Percentiles rank a stretch among this genome's conserved stretches.
Conservation (phyloP, 2,797 vertebrate species). For the Bucorvus abyssinicus region DNA sequence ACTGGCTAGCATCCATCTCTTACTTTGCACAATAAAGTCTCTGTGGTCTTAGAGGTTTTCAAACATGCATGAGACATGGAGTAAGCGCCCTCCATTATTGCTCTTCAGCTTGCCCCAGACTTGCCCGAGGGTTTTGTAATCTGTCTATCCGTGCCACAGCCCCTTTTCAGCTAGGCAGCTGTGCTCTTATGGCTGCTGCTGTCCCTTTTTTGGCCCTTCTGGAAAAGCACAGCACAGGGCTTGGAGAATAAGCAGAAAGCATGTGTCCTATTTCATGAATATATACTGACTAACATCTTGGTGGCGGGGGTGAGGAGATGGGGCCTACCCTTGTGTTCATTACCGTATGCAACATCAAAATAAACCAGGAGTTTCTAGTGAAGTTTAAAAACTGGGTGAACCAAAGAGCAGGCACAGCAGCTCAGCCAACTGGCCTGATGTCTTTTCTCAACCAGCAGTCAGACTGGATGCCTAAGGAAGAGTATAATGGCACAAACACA, state of each 20-base stretch:
- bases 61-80: not conserved
- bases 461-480: not conserved
- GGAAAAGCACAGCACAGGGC: not conserved
- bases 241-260: not conserved
- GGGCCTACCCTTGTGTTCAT: not conserved
- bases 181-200: not conserved
- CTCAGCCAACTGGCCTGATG: not conserved
- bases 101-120: not conserved
- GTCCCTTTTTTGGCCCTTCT: not conserved
- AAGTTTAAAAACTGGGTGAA: not conserved
- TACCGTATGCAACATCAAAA: not conserved
- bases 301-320: not conserved
- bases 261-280: not conserved
- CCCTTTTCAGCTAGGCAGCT: not conserved
- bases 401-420: not conserved
- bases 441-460: not conserved
- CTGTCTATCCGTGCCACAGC: not conserved
- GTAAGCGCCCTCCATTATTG: not conserved
- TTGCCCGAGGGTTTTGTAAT: not conserved
- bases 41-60: slow-evolving; percentile 1
- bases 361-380: not conserved
- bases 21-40: not conserved
- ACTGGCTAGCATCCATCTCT: not conserved
- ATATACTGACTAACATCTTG: not conserved
- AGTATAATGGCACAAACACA: not conserved